These are phyloP conservation scores for Mamestra brassicae DNA, from an alignment of 2,888 invertebrate genomes.

Conservation along the genomic window DNA sequence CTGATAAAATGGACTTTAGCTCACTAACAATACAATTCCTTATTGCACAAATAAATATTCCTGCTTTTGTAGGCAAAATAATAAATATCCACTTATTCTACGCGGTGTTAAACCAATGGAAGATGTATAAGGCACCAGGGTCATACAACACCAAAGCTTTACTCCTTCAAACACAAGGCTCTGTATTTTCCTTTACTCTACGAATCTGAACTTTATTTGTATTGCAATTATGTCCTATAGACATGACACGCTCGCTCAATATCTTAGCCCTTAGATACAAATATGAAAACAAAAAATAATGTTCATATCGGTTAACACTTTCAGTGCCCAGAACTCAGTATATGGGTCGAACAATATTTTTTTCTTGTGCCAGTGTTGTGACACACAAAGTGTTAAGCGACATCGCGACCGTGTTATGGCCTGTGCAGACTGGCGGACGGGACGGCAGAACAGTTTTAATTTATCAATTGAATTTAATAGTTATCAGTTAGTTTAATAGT, in stretches of 20 bases:
- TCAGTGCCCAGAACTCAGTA: too few species aligned
- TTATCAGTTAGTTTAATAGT: too few species aligned
- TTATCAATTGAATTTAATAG: too few species aligned
- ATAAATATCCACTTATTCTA: constrained; percentile 63
- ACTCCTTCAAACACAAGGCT: not conserved
- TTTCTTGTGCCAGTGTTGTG: too few species aligned
- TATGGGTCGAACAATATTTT: too few species aligned
- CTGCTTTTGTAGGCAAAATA: constrained; percentile 63
- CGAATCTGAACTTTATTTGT: not conserved
- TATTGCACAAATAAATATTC: constrained; percentile 40
- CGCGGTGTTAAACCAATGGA: constrained; percentile 72
- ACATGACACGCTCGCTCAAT: too few species aligned
- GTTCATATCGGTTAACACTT: not conserved
- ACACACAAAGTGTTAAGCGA: too few species aligned
- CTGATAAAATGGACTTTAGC: constrained; percentile 36
- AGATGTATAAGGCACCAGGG: constrained; percentile 84
- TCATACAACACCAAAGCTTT: constrained; percentile 58
- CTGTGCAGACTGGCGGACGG: too few species aligned
- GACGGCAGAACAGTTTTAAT: too few species aligned
- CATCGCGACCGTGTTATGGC: too few species aligned
- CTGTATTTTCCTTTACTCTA: not conserved
- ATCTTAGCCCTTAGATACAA: too few species aligned
- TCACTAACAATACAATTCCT: constrained; percentile 34
- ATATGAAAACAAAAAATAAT: not conserved
- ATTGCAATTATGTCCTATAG: fast-evolving